These are phyloP conservation scores for Venustaconcha ellipsiformis DNA, from an alignment of 1,140 invertebrate genomes.

Conservation along the genomic window DNA sequence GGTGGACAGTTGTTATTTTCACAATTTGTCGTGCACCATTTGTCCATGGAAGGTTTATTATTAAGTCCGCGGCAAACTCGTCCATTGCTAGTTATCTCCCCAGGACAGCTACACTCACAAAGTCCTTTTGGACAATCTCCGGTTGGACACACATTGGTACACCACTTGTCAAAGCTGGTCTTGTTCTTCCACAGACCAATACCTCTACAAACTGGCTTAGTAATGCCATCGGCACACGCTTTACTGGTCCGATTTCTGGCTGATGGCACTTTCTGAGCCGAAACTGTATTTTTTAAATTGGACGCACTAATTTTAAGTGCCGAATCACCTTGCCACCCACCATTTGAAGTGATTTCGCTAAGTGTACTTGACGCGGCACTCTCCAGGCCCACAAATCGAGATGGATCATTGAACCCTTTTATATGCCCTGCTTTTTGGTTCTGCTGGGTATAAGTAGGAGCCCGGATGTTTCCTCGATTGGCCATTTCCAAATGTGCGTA, in stretches of 20 bases:
- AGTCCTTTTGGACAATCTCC: constrained; percentile 35
- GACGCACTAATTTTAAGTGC: constrained; percentile 11
- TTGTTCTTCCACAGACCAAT: constrained; percentile 15
- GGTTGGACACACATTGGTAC: constrained; percentile 32
- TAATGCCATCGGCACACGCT: constrained; percentile 36
- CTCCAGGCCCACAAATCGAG: constrained; percentile 13
- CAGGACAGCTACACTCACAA: constrained; percentile 39
- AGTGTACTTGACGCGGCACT: constrained; percentile 1
- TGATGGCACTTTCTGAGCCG: constrained; percentile 8
- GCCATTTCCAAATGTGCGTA: background rate
- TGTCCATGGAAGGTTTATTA: constrained; percentile 32
- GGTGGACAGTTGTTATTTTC: constrained; percentile 33
- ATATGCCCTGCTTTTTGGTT: constrained; percentile 3
- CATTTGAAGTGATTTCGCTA: constrained; percentile 12
- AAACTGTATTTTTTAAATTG: background rate
- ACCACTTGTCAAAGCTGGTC: constrained; percentile 37
- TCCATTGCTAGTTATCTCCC: background rate
- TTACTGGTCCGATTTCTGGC: constrained; percentile 14
- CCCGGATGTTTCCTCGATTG: background rate
- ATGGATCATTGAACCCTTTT: constrained; percentile 23
- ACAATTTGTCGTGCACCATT: constrained; percentile 35
- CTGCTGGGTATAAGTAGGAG: background rate
- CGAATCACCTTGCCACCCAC: constrained; percentile 5
- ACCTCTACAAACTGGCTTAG: constrained; percentile 33
- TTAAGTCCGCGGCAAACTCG: background rate